Base-by-base conservation (phyloP, 1,140 invertebrate genomes). In the Sipha flava region DNA sequence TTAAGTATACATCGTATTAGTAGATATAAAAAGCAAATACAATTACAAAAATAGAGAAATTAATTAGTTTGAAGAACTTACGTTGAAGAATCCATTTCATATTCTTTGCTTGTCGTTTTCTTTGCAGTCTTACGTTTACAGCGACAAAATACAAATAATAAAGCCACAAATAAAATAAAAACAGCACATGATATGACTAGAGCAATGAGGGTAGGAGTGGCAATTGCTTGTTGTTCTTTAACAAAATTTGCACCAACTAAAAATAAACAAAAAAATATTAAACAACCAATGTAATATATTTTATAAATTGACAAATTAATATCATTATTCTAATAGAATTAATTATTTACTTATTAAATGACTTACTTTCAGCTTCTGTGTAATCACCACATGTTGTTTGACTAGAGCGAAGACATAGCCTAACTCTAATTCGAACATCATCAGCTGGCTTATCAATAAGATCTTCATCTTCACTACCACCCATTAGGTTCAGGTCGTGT, bases 111-210 rank as follows among this genome's bases (percentile, higher is more conserved):
- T 82, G 89, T 90, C 81, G 88, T 90, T 84, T 94, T 94, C 85
- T 94, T 94, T 64, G 90, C 91, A 84, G 93, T 92, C 83, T 91
- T 92, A 80, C 90, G 89, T 82, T 93, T 92, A 85, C 94, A 95
- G 75, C 93, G 92, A 83, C 94, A 96, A 88, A 94, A 96, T 81
- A 95, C 89, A 75, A 94, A 87, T 29, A 94, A 85, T 9, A 96
- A 86, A 18, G 90, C 91, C 45, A 92, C 88, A 84, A 94, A 92
- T 0, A 95, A 86, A 1, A 94, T 86, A 82, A 94, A 92, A 10
- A 95, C 91, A 21, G 93, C 90, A 81, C 92, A 92, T 43, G 92
- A 92, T 10, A 95, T 92, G 73, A 94, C 88, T 82, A 94, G 91
- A 1, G 91, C 93, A 77, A 95, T 92, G 81, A 94, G 84, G 7